Evolutionary conservation across 2,888 invertebrate genomes (phyloP).

Genomic region (Apodemia hepburni): DNA sequence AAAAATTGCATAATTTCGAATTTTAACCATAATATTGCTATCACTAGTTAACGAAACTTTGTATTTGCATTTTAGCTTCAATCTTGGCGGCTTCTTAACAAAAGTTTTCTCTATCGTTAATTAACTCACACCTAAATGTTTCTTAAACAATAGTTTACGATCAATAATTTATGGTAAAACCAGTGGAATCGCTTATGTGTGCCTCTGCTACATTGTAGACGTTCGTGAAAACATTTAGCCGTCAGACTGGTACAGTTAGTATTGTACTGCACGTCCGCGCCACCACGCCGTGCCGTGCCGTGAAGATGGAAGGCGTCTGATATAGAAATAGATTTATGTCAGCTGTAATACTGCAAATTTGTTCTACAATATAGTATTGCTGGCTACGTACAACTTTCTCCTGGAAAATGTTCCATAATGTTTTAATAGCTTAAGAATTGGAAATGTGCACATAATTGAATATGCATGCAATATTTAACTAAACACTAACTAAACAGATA

Average conservation of each 20-base stretch:
- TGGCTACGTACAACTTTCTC: background rate
- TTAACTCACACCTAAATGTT: background rate
- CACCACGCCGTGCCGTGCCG: constrained; percentile 15
- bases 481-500: no score
- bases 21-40: no score
- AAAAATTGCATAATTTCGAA: no score
- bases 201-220: constrained; percentile 27
- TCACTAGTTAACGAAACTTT: background rate
- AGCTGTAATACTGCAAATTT: background rate
- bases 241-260: constrained; percentile 30
- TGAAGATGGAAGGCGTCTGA: constrained; percentile 30
- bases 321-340: constrained; percentile 29
- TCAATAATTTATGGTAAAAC: constrained; percentile 13
- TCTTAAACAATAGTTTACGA: background rate
- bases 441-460: background rate
- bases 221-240: constrained; percentile 32
- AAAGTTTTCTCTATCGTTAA: background rate
- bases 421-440: background rate
- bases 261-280: constrained; percentile 20
- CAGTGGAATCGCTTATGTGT: constrained; percentile 5
- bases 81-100: background rate
- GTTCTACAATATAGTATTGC: background rate
- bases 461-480: no score
- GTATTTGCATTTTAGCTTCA: background rate
- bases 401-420: background rate